These are phyloP conservation scores for Tetrao urogallus DNA, from an alignment of 2,113 vertebrate genomes.

Conservation along the genomic window DNA sequence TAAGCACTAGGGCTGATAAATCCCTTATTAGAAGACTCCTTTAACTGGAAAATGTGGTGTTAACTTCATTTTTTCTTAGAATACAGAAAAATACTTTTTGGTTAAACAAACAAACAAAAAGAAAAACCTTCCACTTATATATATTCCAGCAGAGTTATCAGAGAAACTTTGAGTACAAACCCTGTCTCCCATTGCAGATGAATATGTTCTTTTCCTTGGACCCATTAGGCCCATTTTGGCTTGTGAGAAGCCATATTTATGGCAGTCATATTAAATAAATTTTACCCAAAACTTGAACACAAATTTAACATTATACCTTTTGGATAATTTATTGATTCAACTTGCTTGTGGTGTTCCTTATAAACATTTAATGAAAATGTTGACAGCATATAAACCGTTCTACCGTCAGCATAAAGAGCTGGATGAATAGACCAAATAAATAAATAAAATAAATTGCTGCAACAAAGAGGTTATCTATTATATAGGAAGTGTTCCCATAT, in stretches of 20 bases:
- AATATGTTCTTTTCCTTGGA: neutral
- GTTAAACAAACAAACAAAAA: too few relatives aligned
- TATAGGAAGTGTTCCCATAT: neutral
- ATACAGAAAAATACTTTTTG: neutral
- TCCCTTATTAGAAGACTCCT: neutral
- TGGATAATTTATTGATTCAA: slow-evolving; percentile 48
- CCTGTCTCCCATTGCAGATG: neutral
- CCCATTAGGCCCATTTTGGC: neutral
- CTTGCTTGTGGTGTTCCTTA: slow-evolving; percentile 21
- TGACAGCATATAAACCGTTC: slow-evolving; percentile 9
- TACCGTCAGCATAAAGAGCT: neutral
- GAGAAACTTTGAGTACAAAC: neutral
- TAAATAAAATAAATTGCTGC: slow-evolving; percentile 17
- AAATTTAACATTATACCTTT: slow-evolving; percentile 33
- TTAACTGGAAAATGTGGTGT: neutral
- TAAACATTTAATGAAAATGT: slow-evolving; percentile 6
- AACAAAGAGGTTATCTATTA: neutral
- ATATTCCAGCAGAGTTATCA: neutral
- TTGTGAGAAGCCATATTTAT: neutral
- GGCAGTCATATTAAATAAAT: slow-evolving; percentile 16
- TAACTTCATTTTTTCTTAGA: neutral
- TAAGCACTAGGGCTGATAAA: neutral
- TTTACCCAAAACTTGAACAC: neutral
- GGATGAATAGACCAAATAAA: slow-evolving; percentile 7
- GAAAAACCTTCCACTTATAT: neutral